These are phyloP conservation scores for Nannospalax galili DNA, from an alignment of 2,113 vertebrate genomes.

Conservation along the genomic window DNA sequence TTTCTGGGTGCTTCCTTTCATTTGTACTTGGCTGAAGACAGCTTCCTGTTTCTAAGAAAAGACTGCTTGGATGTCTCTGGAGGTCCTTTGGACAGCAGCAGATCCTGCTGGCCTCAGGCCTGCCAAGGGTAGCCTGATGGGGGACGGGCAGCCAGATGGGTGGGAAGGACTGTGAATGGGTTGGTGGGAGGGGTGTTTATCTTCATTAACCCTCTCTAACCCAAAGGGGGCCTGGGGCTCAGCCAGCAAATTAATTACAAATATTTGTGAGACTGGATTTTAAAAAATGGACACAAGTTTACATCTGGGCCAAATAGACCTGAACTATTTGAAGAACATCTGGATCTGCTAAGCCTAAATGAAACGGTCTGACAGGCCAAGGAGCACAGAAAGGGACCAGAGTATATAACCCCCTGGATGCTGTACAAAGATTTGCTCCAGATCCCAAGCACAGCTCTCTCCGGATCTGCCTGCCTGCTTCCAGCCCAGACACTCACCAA, in stretches of 20 bases:
- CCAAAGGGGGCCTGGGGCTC: not conserved
- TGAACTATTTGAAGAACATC: slow-evolving; percentile 43
- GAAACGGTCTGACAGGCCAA: not conserved
- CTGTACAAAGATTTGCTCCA: not conserved
- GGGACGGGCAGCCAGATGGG: not conserved
- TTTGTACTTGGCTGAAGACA: slow-evolving; percentile 68
- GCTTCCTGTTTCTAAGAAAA: slow-evolving; percentile 82
- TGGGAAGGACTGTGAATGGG: too few relatives aligned
- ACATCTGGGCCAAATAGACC: not conserved
- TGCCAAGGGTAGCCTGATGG: not conserved
- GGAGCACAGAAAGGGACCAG: not conserved
- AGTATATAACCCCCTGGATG: not conserved
- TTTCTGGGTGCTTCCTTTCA: slow-evolving; percentile 68
- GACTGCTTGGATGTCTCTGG: slow-evolving; percentile 57
- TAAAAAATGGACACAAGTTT: slow-evolving; percentile 37
- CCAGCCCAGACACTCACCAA: not conserved
- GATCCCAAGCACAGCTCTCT: rapidly evolving
- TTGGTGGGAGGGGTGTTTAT: too few relatives aligned
- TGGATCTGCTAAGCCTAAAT: slow-evolving; percentile 44
- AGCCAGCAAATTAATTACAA: not conserved
- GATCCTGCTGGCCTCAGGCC: slow-evolving; percentile 30
- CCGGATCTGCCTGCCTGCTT: not conserved
- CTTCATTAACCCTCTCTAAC: slow-evolving; percentile 40
- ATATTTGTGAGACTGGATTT: slow-evolving; percentile 9
- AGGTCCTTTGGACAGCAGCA: slow-evolving; percentile 41